phyloP scores from a whole-genome alignment of 2,888 invertebrate genomes.

The Agrotis ipsilon region DNA sequence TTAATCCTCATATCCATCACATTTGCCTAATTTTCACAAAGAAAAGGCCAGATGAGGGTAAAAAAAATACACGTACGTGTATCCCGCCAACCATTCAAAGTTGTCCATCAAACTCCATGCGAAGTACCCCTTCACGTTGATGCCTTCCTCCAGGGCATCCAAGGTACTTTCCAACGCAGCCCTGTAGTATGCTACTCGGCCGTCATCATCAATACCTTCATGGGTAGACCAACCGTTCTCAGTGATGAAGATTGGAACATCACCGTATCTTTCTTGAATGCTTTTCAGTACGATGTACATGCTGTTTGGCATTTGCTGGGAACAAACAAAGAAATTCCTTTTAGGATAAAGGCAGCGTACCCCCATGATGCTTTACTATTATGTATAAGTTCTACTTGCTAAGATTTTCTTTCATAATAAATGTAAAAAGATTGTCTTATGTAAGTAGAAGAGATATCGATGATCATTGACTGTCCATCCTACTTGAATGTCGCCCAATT shows the following conservation, averaged over 20 bases:
- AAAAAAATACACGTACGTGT: constrained; percentile 78
- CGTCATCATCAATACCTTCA: constrained; percentile 80
- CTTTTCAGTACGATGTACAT: constrained; percentile 89
- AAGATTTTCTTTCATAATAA: too few species aligned
- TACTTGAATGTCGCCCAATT: too few species aligned
- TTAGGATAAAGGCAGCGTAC: neutral
- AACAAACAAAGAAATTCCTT: neutral
- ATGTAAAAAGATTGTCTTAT: too few species aligned
- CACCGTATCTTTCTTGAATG: constrained; percentile 84
- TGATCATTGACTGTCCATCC: too few species aligned
- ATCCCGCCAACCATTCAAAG: constrained; percentile 92
- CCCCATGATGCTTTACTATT: too few species aligned
- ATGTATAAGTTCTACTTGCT: too few species aligned
- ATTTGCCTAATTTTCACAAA: too few species aligned
- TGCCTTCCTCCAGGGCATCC: constrained; percentile 83
- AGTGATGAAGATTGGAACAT: constrained; percentile 89
- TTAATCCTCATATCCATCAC: too few species aligned
- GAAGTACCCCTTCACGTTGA: constrained; percentile 89
- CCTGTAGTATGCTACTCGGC: constrained; percentile 82
- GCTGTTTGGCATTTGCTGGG: constrained; percentile 90
- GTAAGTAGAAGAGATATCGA: too few species aligned
- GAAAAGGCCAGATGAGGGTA: too few species aligned
- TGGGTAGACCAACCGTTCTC: constrained; percentile 91
- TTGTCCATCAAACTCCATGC: constrained; percentile 93
- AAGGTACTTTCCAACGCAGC: constrained; percentile 81